These are phyloP conservation scores for Cyclopterus lumpus DNA, from an alignment of 2,797 vertebrate genomes.

Conservation along the genomic window DNA sequence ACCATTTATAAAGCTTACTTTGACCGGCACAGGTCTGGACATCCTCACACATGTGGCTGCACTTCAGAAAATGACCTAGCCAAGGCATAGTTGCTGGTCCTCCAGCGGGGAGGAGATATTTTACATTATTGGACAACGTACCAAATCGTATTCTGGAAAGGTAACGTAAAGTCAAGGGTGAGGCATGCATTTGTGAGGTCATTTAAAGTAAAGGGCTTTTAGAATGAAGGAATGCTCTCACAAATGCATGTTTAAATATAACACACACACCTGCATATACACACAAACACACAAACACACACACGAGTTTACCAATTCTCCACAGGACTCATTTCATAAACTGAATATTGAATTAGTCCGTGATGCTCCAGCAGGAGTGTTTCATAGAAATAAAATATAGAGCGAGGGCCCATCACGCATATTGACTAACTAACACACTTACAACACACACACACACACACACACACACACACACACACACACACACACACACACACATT, in stretches of 20 bases:
- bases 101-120: constrained; percentile 15
- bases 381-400: constrained; percentile 64
- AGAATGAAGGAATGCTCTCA: constrained; percentile 10
- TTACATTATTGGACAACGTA: constrained; percentile 26
- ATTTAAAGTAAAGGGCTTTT: constrained; percentile 11
- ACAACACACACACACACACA: constrained; percentile 28
- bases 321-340: constrained; percentile 59
- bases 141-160: constrained; percentile 12
- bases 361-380: constrained; percentile 59
- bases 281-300: neutral
- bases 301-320: constrained; percentile 35
- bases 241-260: constrained; percentile 1
- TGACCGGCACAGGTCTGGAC: neutral
- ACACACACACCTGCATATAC: neutral
- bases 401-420: constrained; percentile 63
- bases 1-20: constrained; percentile 6
- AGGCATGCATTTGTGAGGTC: constrained; percentile 14
- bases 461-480: neutral
- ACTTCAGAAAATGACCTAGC: constrained; percentile 20
- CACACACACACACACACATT: constrained; percentile 51
- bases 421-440: constrained; percentile 60
- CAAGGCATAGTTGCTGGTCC: constrained; percentile 6
- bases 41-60: constrained; percentile 18
- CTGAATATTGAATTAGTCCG: constrained; percentile 66
- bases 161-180: constrained; percentile 11